These are phyloP conservation scores for Watersipora subatra DNA, from an alignment of 1,140 invertebrate genomes.

Conservation along the genomic window DNA sequence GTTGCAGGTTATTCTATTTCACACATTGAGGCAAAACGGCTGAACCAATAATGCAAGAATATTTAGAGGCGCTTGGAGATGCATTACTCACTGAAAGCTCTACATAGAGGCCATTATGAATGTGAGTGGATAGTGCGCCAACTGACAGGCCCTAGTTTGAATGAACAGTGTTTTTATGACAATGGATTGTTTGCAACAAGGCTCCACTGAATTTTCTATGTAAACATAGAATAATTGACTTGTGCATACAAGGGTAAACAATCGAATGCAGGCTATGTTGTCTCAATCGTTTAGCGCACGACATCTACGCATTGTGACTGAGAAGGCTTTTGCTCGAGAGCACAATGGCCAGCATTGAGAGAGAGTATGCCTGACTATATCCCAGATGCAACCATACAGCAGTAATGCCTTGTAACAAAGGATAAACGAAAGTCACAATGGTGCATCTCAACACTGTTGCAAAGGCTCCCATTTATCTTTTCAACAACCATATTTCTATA, in stretches of 20 bases:
- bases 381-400: not conserved
- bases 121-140: no score
- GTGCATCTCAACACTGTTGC: not conserved
- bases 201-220: not conserved
- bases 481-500: not conserved
- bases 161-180: not conserved
- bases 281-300: not conserved
- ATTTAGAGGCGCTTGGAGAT: no score
- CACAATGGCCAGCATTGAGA: not conserved
- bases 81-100: no score
- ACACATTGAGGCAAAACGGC: no score
- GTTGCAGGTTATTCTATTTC: conserved; percentile 14
- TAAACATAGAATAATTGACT: conserved; percentile 3
- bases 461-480: not conserved
- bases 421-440: not conserved
- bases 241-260: not conserved
- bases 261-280: not conserved
- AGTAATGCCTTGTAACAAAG: not conserved
- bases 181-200: not conserved
- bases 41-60: no score
- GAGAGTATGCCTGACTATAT: no score
- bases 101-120: no score
- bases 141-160: not conserved
- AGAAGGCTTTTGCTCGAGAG: not conserved
- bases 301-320: not conserved